A percentile compares a stretch with the other conserved stretches of the same genome.
These are phyloP conservation scores for Brachionus sp. DNA, from an alignment of 1,140 invertebrate genomes.

Conservation along the genomic window DNA sequence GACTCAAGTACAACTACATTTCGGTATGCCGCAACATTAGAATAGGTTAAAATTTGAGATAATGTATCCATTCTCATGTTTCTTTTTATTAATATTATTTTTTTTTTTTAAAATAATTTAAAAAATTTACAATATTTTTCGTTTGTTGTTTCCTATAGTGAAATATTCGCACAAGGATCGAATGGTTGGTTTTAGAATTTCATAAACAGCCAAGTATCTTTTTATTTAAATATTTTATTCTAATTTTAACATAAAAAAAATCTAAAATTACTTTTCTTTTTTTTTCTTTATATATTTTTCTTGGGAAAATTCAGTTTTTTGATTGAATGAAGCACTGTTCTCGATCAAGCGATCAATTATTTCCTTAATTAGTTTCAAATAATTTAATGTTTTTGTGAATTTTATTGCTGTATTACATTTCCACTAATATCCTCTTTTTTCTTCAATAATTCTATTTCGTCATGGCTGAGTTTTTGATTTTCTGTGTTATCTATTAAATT, in stretches of 20 bases:
- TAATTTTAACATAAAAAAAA: neutral
- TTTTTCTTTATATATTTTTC: slow-evolving; percentile 92
- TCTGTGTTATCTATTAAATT: slow-evolving; percentile 75
- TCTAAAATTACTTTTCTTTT: slow-evolving; percentile 75
- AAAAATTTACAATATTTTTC: slow-evolving; percentile 68
- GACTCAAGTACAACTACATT: slow-evolving; percentile 81
- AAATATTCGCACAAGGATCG: slow-evolving; percentile 73
- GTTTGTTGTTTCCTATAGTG: slow-evolving; percentile 65
- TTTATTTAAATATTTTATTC: neutral
- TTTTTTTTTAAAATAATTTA: neutral
- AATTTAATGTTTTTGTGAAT: neutral
- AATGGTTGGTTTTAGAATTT: slow-evolving; percentile 68
- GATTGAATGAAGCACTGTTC: slow-evolving; percentile 75
- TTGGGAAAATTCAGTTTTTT: slow-evolving; percentile 85
- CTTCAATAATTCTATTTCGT: slow-evolving; percentile 74
- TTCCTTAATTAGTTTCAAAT: slow-evolving; percentile 60
- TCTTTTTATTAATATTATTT: slow-evolving; percentile 50
- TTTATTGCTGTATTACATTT: slow-evolving; percentile 52
- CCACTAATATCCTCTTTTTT: slow-evolving; percentile 69
- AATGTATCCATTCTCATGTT: slow-evolving; percentile 76
- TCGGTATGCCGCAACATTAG: slow-evolving; percentile 73
- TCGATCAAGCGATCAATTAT: slow-evolving; percentile 80
- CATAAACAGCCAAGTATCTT: slow-evolving; percentile 54
- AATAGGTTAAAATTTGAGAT: slow-evolving; percentile 76
- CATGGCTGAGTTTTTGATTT: slow-evolving; percentile 78